Evolutionary conservation across 2,888 invertebrate genomes (phyloP), one percentile per base, ranked within the genome.

Genomic region (Hypercompe scribonia): DNA sequence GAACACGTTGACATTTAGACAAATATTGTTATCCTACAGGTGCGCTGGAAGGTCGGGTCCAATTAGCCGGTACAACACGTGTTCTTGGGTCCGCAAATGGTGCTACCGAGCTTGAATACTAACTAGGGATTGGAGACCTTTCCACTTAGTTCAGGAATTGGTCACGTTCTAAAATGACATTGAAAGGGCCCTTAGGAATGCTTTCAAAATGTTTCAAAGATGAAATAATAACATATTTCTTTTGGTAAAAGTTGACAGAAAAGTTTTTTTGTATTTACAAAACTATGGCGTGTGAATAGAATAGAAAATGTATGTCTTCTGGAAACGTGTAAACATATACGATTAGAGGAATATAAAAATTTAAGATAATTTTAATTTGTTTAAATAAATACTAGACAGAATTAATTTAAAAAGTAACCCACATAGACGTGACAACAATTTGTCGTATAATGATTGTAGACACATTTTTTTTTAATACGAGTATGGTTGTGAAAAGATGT

Each of bases 51-150:
- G 61, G 15, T 64, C 24, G 13, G 15, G 46, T 54, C 74, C 75
- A 76, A 77, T 84, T 84, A 84, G 65, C 67, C 58, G 8, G 64
- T 42, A 18, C 77, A 36, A 72, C 74, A 72, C 84, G 65, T 78
- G 77, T 72, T 71, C 71, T 73, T 79, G 72, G 71, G 63, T 34
- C 31, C 54, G 28, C 24, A 24, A 65, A 28, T 71, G 67, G 63
- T 5, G 31, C 34, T 39, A 58, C 73, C 34, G 2, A 50, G 33
- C 54, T 54, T 31, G 84, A 79, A 82, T 82, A 82, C 73, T 54
- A 82, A 82, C 72, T 46, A 70, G 68, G 21, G 8, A 31, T 58
- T 13, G 39, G 31, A 24, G 21, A 36, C n/a, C 11, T 64, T 24
- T 33, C 34, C 13, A 31, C n/a, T 21, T 34, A 33, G 33, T n/a